Evolutionary conservation across 2,888 invertebrate species (phyloP).

Genomic region (Troilus luridus): DNA sequence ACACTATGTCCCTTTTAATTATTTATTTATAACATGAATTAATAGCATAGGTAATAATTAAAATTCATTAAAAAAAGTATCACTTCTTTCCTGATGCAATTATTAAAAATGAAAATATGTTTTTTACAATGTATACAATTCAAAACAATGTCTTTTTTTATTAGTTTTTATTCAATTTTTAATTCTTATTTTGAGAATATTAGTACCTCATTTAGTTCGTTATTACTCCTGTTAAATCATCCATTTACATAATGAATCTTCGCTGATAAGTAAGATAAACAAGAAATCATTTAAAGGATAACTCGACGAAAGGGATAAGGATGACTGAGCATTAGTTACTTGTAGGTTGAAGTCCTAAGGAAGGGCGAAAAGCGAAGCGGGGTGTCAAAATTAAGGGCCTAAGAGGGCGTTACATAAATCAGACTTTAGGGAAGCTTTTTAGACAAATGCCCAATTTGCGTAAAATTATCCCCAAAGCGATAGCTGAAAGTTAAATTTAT

Average conservation of each 20-base stretch:
- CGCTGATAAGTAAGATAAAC: not conserved
- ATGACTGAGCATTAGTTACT: not conserved
- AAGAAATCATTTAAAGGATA: not conserved
- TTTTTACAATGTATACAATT: too few relatives aligned
- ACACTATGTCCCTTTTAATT: too few relatives aligned
- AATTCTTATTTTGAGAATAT: too few relatives aligned
- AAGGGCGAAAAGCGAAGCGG: not conserved
- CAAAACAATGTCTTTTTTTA: too few relatives aligned
- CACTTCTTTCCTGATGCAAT: too few relatives aligned
- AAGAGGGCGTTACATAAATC: not conserved
- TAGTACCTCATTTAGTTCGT: too few relatives aligned
- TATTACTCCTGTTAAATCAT: not conserved
- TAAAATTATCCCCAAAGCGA: not conserved
- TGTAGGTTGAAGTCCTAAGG: not conserved
- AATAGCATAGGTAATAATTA: too few relatives aligned
- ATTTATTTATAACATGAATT: too few relatives aligned
- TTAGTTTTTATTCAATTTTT: too few relatives aligned
- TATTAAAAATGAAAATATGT: too few relatives aligned
- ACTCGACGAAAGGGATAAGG: not conserved
- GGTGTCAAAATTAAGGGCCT: not conserved
- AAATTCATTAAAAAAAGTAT: too few relatives aligned
- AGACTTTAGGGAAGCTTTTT: conserved; percentile 17
- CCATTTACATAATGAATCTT: not conserved
- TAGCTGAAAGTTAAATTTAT: not conserved
- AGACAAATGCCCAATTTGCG: conserved; percentile 8